Evolutionary conservation across 2,113 vertebrate genomes (phyloP).

Genomic region (Xiphophorus couchianus): DNA sequence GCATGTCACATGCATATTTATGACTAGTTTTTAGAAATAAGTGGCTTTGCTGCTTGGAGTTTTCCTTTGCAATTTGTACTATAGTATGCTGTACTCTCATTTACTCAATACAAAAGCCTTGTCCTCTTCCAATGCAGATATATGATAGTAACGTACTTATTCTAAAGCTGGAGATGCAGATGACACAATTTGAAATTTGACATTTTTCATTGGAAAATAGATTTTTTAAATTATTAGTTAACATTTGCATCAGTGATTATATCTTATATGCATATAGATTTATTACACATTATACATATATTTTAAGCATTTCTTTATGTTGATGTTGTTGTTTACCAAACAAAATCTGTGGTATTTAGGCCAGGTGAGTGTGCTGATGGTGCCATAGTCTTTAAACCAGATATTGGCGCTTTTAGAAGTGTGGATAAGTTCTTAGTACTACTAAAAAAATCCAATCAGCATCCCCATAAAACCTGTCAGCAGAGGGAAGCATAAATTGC

Average conservation of each 20-base stretch:
- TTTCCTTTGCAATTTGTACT: neutral
- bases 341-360: neutral
- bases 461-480: too few species aligned
- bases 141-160: neutral
- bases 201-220: neutral
- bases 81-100: neutral
- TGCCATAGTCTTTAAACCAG: neutral
- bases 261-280: too few species aligned
- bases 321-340: neutral
- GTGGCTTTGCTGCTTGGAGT: neutral
- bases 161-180: neutral
- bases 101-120: neutral
- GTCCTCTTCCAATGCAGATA: slow-evolving; percentile 4
- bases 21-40: slow-evolving; percentile 7
- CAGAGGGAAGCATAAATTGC: too few species aligned
- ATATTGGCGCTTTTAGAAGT: neutral
- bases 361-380: neutral
- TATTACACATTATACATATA: neutral
- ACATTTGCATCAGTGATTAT: neutral
- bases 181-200: neutral
- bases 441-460: neutral
- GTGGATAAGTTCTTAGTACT: too few species aligned
- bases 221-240: neutral
- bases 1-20: slow-evolving; percentile 3
- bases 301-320: neutral